Evolutionary conservation across 2,888 invertebrate genomes (phyloP).

Genomic region (Sipunculus nudus): DNA sequence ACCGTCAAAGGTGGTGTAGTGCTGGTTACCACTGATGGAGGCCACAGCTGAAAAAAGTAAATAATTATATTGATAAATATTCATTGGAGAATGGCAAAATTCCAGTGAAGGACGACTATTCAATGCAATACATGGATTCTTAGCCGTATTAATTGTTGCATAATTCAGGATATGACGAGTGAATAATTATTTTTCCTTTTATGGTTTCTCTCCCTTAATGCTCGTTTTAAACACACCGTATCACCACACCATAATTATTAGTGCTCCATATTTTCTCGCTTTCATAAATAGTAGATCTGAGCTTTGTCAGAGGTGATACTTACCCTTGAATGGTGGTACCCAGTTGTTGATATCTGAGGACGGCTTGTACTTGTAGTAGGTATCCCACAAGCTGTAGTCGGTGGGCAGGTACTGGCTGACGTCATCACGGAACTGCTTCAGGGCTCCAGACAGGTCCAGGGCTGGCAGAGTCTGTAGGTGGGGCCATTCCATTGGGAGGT

Average conservation of each 20-base stretch:
- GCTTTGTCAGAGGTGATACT: background rate
- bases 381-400: slow-evolving; percentile 73
- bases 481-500: slow-evolving; percentile 11
- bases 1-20: slow-evolving; percentile 87
- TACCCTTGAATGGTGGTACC: slow-evolving; percentile 81
- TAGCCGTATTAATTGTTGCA: too few species aligned
- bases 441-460: background rate
- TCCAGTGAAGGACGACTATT: too few species aligned
- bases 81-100: too few species aligned
- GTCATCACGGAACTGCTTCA: background rate
- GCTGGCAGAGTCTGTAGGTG: slow-evolving; percentile 5
- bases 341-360: slow-evolving; percentile 78
- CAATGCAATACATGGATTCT: too few species aligned
- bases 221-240: too few species aligned
- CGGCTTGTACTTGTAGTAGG: slow-evolving; percentile 80
- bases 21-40: slow-evolving; percentile 85
- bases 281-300: background rate
- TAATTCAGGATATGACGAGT: too few species aligned
- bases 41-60: slow-evolving; percentile 72
- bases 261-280: background rate
- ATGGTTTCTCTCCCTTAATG: too few species aligned
- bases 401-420: background rate
- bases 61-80: too few species aligned
- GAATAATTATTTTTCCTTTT: too few species aligned
- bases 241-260: too few species aligned